Percentiles rank a stretch among this genome's conserved stretches.
phyloP scores from a whole-genome alignment of 2,113 vertebrate genomes.

The Triplophysa rosa region DNA sequence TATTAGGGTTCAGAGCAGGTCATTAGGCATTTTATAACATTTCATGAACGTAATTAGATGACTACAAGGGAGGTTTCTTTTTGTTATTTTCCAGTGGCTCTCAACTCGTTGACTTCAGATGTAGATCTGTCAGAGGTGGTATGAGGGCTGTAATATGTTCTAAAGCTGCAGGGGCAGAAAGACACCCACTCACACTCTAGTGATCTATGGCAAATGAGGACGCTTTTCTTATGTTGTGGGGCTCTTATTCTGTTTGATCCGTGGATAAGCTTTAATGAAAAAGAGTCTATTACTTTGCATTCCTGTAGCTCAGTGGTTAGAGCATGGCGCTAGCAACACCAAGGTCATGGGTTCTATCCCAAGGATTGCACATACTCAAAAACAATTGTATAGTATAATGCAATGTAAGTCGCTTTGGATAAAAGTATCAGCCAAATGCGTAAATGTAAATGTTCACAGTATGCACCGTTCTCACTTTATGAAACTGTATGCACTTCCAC shows the following conservation, averaged over 20 bases:
- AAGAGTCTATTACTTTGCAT: neutral
- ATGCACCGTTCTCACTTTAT: too few relatives aligned
- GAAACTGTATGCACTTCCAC: too few relatives aligned
- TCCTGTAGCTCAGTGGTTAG: too few relatives aligned
- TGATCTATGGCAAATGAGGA: slow-evolving; percentile 38
- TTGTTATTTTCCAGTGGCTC: slow-evolving; percentile 33
- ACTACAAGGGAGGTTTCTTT: slow-evolving; percentile 43
- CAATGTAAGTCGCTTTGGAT: too few relatives aligned
- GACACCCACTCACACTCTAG: slow-evolving; percentile 23
- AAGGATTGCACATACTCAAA: too few relatives aligned
- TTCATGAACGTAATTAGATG: slow-evolving; percentile 54
- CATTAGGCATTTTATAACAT: slow-evolving; percentile 61
- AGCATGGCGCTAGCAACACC: too few relatives aligned
- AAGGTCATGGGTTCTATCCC: too few relatives aligned
- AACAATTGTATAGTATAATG: too few relatives aligned
- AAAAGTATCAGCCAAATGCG: too few relatives aligned
- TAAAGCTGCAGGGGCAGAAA: slow-evolving; percentile 30
- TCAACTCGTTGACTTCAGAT: slow-evolving; percentile 21
- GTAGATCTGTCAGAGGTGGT: slow-evolving; percentile 44
- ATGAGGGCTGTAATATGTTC: slow-evolving; percentile 44
- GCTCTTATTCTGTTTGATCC: neutral
- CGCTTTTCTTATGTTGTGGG: neutral
- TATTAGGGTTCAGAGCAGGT: slow-evolving; percentile 53
- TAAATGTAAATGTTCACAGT: too few relatives aligned
- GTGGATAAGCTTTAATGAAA: neutral